A percentile compares a stretch with the other conserved stretches of the same genome.
phyloP scores from a whole-genome alignment of 1,140 invertebrate genomes.

The Trichonephila clavata region DNA sequence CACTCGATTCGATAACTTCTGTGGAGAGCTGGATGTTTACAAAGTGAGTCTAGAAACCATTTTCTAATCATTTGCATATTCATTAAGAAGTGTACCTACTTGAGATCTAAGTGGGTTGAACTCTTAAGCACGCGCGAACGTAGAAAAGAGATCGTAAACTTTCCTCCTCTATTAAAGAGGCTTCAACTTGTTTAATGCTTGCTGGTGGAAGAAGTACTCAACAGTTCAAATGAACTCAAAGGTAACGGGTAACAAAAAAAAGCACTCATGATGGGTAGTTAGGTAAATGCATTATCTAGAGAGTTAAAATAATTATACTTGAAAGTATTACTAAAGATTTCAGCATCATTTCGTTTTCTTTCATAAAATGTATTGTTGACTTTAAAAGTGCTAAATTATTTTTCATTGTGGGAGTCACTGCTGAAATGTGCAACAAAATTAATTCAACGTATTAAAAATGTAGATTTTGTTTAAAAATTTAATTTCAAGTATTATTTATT shows the following conservation, averaged over 20 bases:
- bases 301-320: neutral
- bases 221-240: neutral
- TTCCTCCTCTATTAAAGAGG: neutral
- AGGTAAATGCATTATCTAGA: neutral
- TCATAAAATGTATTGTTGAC: no score
- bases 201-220: neutral
- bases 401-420: no score
- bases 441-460: no score
- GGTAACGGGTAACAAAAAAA: neutral
- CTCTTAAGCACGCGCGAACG: neutral
- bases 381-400: no score
- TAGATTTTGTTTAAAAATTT: no score
- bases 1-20: constrained; percentile 95
- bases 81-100: constrained; percentile 9
- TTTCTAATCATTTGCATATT: constrained; percentile 26
- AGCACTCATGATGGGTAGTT: neutral
- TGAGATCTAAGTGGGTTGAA: constrained; percentile 1
- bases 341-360: no score
- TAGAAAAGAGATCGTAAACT: neutral
- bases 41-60: constrained; percentile 84
- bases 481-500: no score
- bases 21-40: constrained; percentile 96
- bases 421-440: no score
- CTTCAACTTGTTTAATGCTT: neutral
- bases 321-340: neutral